Base-by-base conservation (phyloP, 2,888 invertebrate genomes). In the Teinopalpus imperialis region DNA sequence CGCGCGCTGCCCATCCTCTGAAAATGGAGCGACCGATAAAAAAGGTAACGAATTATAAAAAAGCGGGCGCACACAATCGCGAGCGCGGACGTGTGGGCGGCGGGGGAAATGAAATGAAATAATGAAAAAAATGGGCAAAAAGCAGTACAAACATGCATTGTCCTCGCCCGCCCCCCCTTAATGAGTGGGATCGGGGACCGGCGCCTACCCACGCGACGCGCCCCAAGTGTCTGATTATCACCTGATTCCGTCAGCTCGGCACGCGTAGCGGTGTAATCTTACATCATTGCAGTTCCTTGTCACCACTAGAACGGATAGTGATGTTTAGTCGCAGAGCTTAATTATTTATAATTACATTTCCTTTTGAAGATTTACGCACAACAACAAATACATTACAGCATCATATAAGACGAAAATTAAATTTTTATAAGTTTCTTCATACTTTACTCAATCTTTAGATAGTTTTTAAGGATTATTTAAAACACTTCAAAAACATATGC, bases 31-130 rank as follows among this genome's bases (percentile, higher is more conserved):
- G 83, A 74, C 86, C 87, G 88, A 87, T 88, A 87, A 88, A 87
- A 88, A 87, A 87, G 82, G 86, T 88, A 87, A 85, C 87, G 87
- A 87, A 88, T 87, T 86, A 87, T 88, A 88, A 88, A 87, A 88
- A 87, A 85, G 74, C 76, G 82, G 77, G 77, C 81, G 82, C 82
- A 74, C 77, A 82, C 87, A 86, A 85, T 86, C 86, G 85, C 81
- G 78, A 77, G 83, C 83, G 87, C 82, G 86, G 81, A 85, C 82
- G 86, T 81, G 86, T 81, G 86, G 83, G 71, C 69, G 87, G 87
- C 72, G 86, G 86, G 86, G 73, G 87, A 86, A 87, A 88, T 88
- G 87, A 87, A 87, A 88, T 88, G 88, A 87, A 87, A 87, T 87
- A 87, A 88, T 88, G 88, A 86, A 88, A 87, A 87, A 88, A 88